Evolutionary conservation across 2,113 vertebrate genomes (phyloP).

Genomic region (Caranx ignobilis): DNA sequence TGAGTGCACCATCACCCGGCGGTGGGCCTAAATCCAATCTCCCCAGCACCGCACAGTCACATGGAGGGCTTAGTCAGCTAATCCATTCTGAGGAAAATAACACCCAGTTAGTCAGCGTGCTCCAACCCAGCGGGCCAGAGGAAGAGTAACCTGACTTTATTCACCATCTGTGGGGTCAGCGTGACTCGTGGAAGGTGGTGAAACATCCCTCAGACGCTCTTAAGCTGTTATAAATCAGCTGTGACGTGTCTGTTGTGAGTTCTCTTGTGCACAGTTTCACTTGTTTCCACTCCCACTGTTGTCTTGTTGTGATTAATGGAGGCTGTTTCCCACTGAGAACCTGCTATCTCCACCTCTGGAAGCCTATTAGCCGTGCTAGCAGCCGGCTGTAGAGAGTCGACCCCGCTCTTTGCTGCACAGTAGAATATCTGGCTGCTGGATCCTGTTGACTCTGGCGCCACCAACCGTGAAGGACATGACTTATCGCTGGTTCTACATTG

Average conservation of each 20-base stretch:
- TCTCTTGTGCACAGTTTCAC: background rate
- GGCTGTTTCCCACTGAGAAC: background rate
- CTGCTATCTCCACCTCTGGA: background rate
- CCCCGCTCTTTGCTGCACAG: background rate
- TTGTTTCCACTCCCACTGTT: constrained; percentile 1
- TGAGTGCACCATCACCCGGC: constrained; percentile 46
- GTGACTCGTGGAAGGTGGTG: background rate
- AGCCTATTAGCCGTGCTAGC: background rate
- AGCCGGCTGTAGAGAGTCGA: background rate
- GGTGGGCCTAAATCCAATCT: constrained; percentile 72
- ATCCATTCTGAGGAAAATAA: constrained; percentile 77
- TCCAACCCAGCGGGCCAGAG: constrained; percentile 35
- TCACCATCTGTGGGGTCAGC: constrained; percentile 32
- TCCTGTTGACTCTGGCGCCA: background rate
- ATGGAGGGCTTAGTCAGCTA: constrained; percentile 80
- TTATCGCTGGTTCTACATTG: background rate
- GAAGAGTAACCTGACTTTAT: background rate
- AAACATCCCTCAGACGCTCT: constrained; percentile 18
- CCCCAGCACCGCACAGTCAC: constrained; percentile 72
- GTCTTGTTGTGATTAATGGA: background rate
- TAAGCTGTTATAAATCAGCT: background rate
- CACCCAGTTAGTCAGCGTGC: constrained; percentile 58
- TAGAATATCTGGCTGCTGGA: background rate
- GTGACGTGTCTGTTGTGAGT: background rate
- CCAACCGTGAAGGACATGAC: background rate